A percentile compares a stretch with the other conserved stretches of the same genome.
Evolutionary conservation across 2,113 vertebrate species (phyloP).

Genomic region (Ageneiosus marmoratus): DNA sequence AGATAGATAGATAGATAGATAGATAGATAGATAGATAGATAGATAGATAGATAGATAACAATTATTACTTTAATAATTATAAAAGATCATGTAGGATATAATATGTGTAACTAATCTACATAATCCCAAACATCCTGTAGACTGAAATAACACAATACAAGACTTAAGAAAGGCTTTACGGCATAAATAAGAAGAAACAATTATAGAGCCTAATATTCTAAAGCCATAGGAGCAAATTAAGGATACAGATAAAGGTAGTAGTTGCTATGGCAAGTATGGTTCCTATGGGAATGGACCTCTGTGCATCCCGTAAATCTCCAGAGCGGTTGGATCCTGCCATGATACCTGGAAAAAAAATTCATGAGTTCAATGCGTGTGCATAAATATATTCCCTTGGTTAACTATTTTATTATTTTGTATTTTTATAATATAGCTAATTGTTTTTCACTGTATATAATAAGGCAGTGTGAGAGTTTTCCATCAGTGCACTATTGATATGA

Average conservation of each 20-base stretch:
- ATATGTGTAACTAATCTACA: not conserved
- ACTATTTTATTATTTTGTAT: not conserved
- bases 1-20: too few relatives aligned
- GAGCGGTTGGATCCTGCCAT: conserved; percentile 98
- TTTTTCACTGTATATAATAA: not conserved
- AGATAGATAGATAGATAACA: too few relatives aligned
- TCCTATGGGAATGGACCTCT: conserved; percentile 94
- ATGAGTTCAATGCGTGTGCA: too few relatives aligned
- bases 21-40: too few relatives aligned
- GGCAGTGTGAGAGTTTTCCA: not conserved
- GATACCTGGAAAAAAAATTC: conserved; percentile 76
- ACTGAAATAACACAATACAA: not conserved
- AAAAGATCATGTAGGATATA: not conserved
- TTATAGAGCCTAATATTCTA: not conserved
- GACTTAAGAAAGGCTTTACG: not conserved
- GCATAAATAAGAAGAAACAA: not conserved
- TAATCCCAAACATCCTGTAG: not conserved
- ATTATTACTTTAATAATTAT: not conserved
- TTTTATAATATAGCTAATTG: not conserved
- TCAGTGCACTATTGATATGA: not conserved
- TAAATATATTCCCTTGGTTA: not conserved
- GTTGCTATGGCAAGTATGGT: conserved; percentile 93
- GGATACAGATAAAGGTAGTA: conserved; percentile 96
- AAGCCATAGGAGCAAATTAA: conserved; percentile 44
- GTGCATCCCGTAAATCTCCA: conserved; percentile 91